These are phyloP conservation scores for Crematogaster levior DNA, from an alignment of 2,888 invertebrate species.

Conservation along the genomic window DNA sequence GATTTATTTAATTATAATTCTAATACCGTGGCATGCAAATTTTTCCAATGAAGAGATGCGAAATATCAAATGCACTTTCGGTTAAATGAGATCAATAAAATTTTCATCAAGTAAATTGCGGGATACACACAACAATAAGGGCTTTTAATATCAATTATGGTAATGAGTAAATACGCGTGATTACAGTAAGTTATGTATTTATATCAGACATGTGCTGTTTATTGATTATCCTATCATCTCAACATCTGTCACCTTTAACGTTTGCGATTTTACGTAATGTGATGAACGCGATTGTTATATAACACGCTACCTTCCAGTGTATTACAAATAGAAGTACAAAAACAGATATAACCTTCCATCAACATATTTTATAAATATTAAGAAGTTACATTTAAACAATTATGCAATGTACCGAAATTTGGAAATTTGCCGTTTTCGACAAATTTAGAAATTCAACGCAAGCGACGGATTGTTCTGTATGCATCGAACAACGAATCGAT, in stretches of 20 bases:
- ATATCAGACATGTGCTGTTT: neutral
- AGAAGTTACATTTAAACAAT: neutral
- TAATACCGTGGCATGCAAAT: neutral
- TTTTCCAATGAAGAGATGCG: neutral
- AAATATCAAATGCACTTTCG: conserved; percentile 19
- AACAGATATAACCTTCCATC: neutral
- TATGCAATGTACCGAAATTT: neutral
- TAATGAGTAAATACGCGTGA: conserved; percentile 32
- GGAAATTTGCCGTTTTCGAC: neutral
- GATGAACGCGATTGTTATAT: neutral
- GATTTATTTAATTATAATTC: neutral
- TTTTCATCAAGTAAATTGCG: conserved; percentile 36
- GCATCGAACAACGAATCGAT: neutral
- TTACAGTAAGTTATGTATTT: conserved; percentile 23
- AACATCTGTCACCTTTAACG: neutral
- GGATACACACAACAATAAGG: neutral
- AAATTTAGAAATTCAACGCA: neutral
- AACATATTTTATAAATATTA: neutral
- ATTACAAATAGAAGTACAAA: conserved; percentile 7
- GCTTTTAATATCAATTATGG: conserved; percentile 31
- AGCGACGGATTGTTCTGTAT: neutral
- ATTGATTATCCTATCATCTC: conserved; percentile 21
- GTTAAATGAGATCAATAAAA: conserved; percentile 23
- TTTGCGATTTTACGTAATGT: conserved; percentile 9
- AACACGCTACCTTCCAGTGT: neutral